These are phyloP conservation scores for Rhipidura dahli DNA, from an alignment of 2,113 vertebrate species.

Conservation along the genomic window DNA sequence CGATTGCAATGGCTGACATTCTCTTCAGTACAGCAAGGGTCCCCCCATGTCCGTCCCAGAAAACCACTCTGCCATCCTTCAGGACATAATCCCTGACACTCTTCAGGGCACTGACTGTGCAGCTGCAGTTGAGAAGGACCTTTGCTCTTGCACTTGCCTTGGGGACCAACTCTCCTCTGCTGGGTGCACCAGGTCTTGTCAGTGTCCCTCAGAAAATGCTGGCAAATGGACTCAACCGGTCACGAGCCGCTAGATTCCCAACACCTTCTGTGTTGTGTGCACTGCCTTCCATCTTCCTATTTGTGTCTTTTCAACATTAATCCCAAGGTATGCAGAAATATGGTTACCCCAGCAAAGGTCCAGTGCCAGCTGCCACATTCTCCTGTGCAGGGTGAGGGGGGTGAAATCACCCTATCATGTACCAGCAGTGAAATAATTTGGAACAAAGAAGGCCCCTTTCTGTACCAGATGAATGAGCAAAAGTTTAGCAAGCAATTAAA, in stretches of 20 bases:
- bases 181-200: background rate
- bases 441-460: background rate
- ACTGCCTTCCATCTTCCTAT: background rate
- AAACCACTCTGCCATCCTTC: background rate
- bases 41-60: background rate
- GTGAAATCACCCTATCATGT: background rate
- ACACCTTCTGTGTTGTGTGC: background rate
- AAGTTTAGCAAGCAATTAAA: slow-evolving; percentile 3
- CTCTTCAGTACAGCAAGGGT: background rate
- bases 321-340: background rate
- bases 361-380: background rate
- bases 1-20: background rate
- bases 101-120: too few species aligned
- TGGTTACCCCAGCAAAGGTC: background rate
- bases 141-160: background rate
- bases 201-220: background rate
- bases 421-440: background rate
- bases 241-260: accelerated
- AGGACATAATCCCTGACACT: background rate
- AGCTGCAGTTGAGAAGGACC: background rate
- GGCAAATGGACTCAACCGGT: background rate
- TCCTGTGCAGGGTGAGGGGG: background rate
- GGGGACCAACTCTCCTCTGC: background rate
- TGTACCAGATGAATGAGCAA: background rate
- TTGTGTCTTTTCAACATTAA: background rate